Evolutionary conservation across 2,113 vertebrate genomes (phyloP), one percentile per base, ranked within the genome.

Genomic region (Macrotus californicus): DNA sequence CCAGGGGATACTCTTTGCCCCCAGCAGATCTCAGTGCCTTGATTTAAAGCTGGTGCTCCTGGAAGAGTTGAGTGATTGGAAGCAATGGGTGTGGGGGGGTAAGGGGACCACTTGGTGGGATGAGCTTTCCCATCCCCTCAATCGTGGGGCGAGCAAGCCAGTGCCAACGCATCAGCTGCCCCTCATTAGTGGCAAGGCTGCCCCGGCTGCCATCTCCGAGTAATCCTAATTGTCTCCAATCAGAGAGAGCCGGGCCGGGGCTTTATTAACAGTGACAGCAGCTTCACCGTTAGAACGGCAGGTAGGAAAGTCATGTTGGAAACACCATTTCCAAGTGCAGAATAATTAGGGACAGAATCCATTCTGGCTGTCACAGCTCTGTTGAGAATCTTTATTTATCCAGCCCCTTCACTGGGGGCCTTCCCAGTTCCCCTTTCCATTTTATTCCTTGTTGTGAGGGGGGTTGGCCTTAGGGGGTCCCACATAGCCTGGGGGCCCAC

Each of bases 171-270:
- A 73, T 88, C 89, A 87, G 87, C 94, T 94, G 95, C 77, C 91
- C 91, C 94, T 98, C 66, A 72, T 95, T 97, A 92, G 95, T 24
- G 54, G 52, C 2, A 19, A 73, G 77, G 56, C 93, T 29, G n/a
- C 48, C 96, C 96, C n/a, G 52, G 81, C 91, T 91, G 76, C 73
- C 92, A 69, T 91, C 81, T 87, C 50, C 1, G 5, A 85, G 87
- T 93, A 88, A 94, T 95, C 94, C 92, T 97, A 97, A 98, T 97
- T 97, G 97, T 93, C 95, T 92, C 76, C 83, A 96, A 93, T 96
- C 80, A 70, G 93, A 92, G 56, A 73, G 59, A 50, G 69, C 92
- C 16, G 34, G 67, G 82, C n/a, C 52, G 39, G 0, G 13, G 82
- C 72, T 76, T 96, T 96, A 84, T 89, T 80, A 95, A 95, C 76